Percentiles rank a stretch among this genome's conserved stretches.
Conservation (phyloP, 2,888 invertebrate genomes). For the Chalcosyrphus nemorum region DNA sequence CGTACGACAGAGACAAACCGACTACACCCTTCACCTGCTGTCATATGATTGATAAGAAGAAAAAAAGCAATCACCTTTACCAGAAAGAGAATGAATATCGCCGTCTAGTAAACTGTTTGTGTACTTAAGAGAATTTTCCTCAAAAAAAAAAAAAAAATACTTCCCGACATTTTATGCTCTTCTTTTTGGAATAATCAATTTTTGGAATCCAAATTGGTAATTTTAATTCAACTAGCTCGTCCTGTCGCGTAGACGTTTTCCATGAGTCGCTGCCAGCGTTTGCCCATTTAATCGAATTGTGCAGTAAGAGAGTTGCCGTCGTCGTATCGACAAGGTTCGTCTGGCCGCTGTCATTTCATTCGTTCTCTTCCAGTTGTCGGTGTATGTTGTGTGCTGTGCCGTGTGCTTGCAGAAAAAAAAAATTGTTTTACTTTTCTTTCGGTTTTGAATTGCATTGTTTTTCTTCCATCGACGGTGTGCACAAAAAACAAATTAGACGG, state of each 20-base stretch:
- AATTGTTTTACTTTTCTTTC: slow-evolving; percentile 26
- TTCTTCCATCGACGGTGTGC: slow-evolving; percentile 15
- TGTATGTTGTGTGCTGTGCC: slow-evolving; percentile 28
- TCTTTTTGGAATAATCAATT: slow-evolving; percentile 20
- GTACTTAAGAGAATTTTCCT: slow-evolving; percentile 47
- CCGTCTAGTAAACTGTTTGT: slow-evolving; percentile 27
- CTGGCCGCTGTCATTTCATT: slow-evolving; percentile 44
- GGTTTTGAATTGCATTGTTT: slow-evolving; percentile 25
- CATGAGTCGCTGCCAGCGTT: background rate
- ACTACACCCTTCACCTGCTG: slow-evolving; percentile 23
- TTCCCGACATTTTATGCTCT: background rate
- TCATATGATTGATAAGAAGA: slow-evolving; percentile 28
- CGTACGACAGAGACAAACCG: slow-evolving; percentile 8
- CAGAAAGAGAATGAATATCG: slow-evolving; percentile 8
- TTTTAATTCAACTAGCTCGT: background rate
- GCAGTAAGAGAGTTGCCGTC: background rate
- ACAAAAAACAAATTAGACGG: background rate
- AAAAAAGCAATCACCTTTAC: background rate
- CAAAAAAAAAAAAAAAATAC: too few relatives aligned
- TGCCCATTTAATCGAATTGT: background rate
- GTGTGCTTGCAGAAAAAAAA: slow-evolving; percentile 34
- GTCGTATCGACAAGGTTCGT: background rate
- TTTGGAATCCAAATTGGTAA: background rate
- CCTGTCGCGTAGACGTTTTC: background rate
- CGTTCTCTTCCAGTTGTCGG: slow-evolving; percentile 65